These are phyloP conservation scores for Pantala flavescens DNA, from an alignment of 1,140 invertebrate genomes.

Conservation along the genomic window DNA sequence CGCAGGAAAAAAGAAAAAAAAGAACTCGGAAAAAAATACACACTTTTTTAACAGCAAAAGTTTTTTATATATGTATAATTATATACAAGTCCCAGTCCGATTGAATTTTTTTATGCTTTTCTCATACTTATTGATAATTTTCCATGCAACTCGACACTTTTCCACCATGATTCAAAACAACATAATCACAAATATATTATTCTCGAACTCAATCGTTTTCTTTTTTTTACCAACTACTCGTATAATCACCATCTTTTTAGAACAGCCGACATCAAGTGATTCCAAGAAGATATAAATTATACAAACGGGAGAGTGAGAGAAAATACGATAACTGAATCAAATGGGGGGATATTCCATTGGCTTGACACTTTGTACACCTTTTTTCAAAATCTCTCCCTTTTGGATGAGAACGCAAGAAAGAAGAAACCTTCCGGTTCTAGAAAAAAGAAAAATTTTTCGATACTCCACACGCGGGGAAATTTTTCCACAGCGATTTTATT, in stretches of 20 bases:
- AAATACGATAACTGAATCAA: too few relatives aligned
- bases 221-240: not conserved
- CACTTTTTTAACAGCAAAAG: not conserved
- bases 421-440: too few relatives aligned
- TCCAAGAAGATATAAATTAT: not conserved
- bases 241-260: not conserved
- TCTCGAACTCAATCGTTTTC: not conserved
- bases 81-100: conserved; percentile 4
- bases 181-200: not conserved
- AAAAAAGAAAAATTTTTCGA: too few relatives aligned
- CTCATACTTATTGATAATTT: conserved; percentile 3
- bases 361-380: too few relatives aligned
- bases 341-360: too few relatives aligned
- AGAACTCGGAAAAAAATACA: too few relatives aligned
- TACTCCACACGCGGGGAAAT: too few relatives aligned
- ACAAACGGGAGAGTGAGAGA: too few relatives aligned
- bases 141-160: conserved; percentile 8
- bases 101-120: conserved; percentile 6
- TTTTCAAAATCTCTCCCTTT: too few relatives aligned
- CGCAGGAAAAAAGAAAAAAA: too few relatives aligned
- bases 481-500: too few relatives aligned
- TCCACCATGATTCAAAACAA: conserved; percentile 1
- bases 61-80: conserved; percentile 11
- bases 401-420: too few relatives aligned
- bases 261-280: not conserved